Percentiles rank a stretch among this genome's conserved stretches.
These are phyloP conservation scores for Phoenoteleia sp. DNA, from an alignment of 2,888 invertebrate species.

Conservation along the genomic window DNA sequence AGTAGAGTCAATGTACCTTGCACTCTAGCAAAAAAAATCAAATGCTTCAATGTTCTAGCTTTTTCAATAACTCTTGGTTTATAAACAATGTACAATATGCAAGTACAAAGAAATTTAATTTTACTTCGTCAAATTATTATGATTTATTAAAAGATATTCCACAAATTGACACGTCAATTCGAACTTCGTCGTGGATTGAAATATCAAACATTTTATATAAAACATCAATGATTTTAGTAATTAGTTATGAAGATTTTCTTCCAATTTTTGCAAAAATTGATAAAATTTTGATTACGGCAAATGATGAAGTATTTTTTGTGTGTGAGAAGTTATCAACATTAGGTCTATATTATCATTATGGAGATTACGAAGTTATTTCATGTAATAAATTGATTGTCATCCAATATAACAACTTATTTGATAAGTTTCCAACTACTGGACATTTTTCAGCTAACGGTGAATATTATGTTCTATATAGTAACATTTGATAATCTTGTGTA, in stretches of 20 bases:
- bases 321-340: conserved; percentile 3
- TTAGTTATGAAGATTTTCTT: conserved; percentile 1
- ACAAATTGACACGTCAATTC: no score
- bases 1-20: conserved; percentile 21
- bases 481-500: no score
- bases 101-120: neutral
- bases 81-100: neutral
- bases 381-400: neutral
- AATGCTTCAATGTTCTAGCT: neutral
- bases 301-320: conserved; percentile 10
- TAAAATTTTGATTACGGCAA: neutral
- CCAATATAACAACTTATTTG: conserved; percentile 5
- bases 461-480: neutral
- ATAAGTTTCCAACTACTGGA: conserved; percentile 7
- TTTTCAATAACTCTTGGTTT: neutral
- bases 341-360: conserved; percentile 1
- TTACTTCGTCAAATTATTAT: neutral
- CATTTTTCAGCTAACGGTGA: conserved; percentile 5
- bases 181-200: conserved; percentile 11
- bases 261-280: conserved; percentile 18
- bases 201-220: conserved; percentile 21
- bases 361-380: conserved; percentile 5
- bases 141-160: neutral
- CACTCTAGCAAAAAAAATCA: conserved; percentile 29
- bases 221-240: conserved; percentile 15